Percentiles rank a stretch among this genome's conserved stretches.
These are phyloP conservation scores for Siderastrea siderea DNA, from an alignment of 92 coral and sea anemone species.

Conservation along the genomic window DNA sequence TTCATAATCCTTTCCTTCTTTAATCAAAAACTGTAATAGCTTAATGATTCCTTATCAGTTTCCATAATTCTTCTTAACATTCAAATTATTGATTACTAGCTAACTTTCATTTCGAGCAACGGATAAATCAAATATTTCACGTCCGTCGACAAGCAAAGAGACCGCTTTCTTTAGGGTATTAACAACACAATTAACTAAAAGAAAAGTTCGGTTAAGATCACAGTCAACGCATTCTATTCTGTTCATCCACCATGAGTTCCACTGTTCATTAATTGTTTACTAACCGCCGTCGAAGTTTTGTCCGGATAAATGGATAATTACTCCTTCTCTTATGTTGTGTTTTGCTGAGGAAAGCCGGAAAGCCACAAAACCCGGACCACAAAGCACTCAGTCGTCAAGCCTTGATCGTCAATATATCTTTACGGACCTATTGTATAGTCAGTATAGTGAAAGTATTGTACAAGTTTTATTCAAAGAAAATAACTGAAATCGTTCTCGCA, in stretches of 20 bases:
- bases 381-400: not conserved
- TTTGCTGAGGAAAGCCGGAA: too few species aligned
- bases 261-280: constrained; percentile 1
- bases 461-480: too few species aligned
- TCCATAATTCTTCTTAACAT: not conserved
- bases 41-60: not conserved
- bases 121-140: not conserved
- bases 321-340: too few species aligned
- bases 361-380: too few species aligned
- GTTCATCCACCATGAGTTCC: not conserved
- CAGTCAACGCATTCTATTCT: not conserved
- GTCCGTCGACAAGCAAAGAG: not conserved
- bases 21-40: not conserved
- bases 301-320: not conserved
- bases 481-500: too few species aligned
- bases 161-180: not conserved
- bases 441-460: too few species aligned
- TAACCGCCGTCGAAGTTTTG: not conserved
- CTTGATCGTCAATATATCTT: not conserved
- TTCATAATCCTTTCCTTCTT: constrained; percentile 2
- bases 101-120: not conserved
- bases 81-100: not conserved
- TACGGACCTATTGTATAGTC: too few species aligned
- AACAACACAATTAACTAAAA: not conserved
- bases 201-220: not conserved